phyloP scores from a whole-genome alignment of 2,888 invertebrate genomes.

The Bursaphelenchus okinawaensis region DNA sequence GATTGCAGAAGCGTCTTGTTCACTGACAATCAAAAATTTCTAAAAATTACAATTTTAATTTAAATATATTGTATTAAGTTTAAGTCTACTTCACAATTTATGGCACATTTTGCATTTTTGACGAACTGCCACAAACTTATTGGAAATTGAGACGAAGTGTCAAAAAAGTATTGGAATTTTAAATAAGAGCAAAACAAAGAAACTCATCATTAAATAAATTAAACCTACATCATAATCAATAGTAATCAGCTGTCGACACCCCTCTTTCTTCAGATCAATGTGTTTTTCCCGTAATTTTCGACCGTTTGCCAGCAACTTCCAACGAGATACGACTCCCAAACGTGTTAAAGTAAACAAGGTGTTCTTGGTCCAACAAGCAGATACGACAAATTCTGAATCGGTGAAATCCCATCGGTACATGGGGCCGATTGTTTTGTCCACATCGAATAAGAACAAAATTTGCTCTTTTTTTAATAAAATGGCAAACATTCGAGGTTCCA shows the following conservation, averaged over 20 bases:
- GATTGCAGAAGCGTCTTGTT: conserved; percentile 3
- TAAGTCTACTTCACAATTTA: too few relatives aligned
- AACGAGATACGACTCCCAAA: conserved; percentile 34
- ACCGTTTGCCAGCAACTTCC: conserved; percentile 35
- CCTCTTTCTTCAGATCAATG: background rate
- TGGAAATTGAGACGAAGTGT: too few relatives aligned
- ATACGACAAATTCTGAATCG: conserved; percentile 1
- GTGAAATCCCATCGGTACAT: conserved; percentile 5
- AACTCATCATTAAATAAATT: background rate
- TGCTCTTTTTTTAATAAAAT: background rate
- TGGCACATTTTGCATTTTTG: too few relatives aligned
- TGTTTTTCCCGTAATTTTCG: conserved; percentile 7
- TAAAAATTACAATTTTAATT: background rate
- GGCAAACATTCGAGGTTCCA: background rate
- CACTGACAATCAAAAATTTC: conserved; percentile 6
- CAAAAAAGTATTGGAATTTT: too few relatives aligned
- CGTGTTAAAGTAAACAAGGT: conserved; percentile 31
- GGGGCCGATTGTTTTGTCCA: background rate
- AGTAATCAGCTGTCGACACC: background rate
- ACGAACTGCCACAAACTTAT: too few relatives aligned
- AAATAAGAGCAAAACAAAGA: background rate
- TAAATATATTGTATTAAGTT: too few relatives aligned
- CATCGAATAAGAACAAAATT: background rate
- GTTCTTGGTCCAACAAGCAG: conserved; percentile 13
- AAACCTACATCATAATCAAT: conserved; percentile 10